A percentile compares a stretch with the other conserved stretches of the same genome.
phyloP scores from a whole-genome alignment of 2,797 vertebrate species.

The Sebastes kiyomatsui region DNA sequence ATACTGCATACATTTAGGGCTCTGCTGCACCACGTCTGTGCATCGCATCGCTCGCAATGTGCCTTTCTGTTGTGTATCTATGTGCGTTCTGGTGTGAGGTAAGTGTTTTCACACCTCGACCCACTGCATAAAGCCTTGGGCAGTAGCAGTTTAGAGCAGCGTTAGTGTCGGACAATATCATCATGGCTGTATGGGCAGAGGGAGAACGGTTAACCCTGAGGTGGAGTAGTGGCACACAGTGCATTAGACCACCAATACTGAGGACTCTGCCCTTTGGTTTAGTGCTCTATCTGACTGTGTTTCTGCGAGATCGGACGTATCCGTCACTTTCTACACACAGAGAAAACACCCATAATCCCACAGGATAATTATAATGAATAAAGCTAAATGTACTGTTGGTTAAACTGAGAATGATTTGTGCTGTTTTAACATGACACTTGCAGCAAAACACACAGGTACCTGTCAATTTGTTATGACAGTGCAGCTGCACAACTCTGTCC shows the following conservation, averaged over 20 bases:
- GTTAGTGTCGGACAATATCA: slow-evolving; percentile 55
- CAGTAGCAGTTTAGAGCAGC: slow-evolving; percentile 40
- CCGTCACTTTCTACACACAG: slow-evolving; percentile 1
- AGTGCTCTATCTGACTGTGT: not conserved
- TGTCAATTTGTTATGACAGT: not conserved
- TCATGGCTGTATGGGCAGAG: slow-evolving; percentile 25
- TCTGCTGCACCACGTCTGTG: slow-evolving; percentile 38
- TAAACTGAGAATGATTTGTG: not conserved
- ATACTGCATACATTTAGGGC: slow-evolving; percentile 36
- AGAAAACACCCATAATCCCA: slow-evolving; percentile 7
- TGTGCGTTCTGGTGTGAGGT: not conserved
- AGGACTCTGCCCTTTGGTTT: slow-evolving; percentile 7
- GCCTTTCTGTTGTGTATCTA: not conserved
- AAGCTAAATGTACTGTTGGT: not conserved
- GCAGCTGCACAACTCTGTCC: not conserved
- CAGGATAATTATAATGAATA: not conserved
- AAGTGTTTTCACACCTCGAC: slow-evolving; percentile 52
- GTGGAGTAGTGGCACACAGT: slow-evolving; percentile 29
- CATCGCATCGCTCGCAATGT: not conserved
- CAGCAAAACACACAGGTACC: not conserved
- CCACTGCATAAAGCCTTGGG: slow-evolving; percentile 24
- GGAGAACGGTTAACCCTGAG: slow-evolving; percentile 46
- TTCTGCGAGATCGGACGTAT: not conserved
- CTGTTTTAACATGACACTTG: not conserved
- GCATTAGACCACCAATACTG: slow-evolving; percentile 38